Evolutionary conservation across 2,797 vertebrate species (phyloP), one percentile per base, ranked within the genome.

Genomic region (Poeciliopsis presidionis): DNA sequence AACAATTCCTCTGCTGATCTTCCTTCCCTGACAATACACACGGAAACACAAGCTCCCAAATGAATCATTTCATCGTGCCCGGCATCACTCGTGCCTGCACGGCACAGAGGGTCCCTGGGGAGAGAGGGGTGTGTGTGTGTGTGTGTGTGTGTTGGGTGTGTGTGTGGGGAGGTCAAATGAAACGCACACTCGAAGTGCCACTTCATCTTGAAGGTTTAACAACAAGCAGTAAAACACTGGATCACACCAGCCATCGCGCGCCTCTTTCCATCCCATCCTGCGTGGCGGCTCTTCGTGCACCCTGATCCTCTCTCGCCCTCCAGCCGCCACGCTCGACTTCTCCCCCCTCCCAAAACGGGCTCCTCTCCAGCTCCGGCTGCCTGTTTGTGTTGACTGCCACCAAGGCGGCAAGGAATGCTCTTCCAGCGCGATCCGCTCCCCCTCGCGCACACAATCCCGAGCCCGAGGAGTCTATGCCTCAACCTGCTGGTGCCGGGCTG

Each of bases 401-500:
- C 84, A 69, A 76, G 86, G 88, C 74, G 76, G 79, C 87, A 69
- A 87, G 86, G 90, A 92, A 94, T 93, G 90, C 90, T 87, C 90
- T 84, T 84, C 82, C 82, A 84, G 83, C 80, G 46, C 43, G 33
- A 22, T 89, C 73, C 70, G 46, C 51, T 25, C 51, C 51, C 51
- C 88, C 30, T 87, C 81, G 57, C 87, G 87, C 86, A 89, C 81
- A 89, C 81, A 84, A 84, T 22, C 84, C 82, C 7, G 67, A 84
- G 83, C 74, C 20, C 18, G 4, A 78, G 87, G 89, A 91, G 84
- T 94, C 85, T 93, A 36, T 36, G 94, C 87, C 91, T 89, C 85
- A 84, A 93, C 94, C 90, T 95, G 94, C 91, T 90, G 82, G 91
- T 90, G 83, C 41, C 33, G 83, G 93, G 79, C 81, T 91, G 90